Evolutionary conservation across 2,113 vertebrate species (phyloP), one percentile per base, ranked within the genome.

Genomic region (Orycteropus afer): DNA sequence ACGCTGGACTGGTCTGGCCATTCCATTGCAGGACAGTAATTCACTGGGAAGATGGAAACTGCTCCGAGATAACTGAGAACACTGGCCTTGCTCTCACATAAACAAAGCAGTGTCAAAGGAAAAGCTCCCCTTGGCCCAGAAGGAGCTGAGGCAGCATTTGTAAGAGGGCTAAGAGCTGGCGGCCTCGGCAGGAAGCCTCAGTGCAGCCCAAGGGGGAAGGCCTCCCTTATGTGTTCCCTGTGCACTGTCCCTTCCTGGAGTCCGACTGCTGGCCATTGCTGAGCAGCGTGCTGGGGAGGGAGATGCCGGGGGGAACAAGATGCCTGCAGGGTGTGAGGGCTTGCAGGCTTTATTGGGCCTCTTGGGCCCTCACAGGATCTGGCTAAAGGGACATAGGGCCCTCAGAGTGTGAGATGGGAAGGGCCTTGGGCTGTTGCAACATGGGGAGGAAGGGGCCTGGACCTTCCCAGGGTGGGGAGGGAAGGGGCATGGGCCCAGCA

Each of bases 281-380:
- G 4, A 22, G 59, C 42, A 15, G 37, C 0, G 32, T 0, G 0
- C 1, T 1, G 32, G 61, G 73, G 22, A 14, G 9, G n/a, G 47
- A 15, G 25, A 1, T 0, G 7, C 7, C 5, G 8, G 8, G n/a
- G 7, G 1, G 12, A 18, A 15, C 3, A 14, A 22, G 14, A 4
- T 0, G 11, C 27, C 2, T 0, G 4, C 11, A 25, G 0, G 0
- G 4, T 45, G 7, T 0, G 0, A 51, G 5, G 40, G 34, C 49
- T 25, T 20, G 0, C 27, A 3, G 53, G 2, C 51, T 1, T n/a
- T n/a, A n/a, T n/a, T 18, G 17, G 8, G 47, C 2, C 22, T 29
- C 67, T 34, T 1, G 2, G 13, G 7, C 23, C 2, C 4, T 34
- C 55, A 22, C 3, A n/a, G n/a, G n/a, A n/a, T n/a, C n/a, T n/a